Evolutionary conservation across 2,888 invertebrate genomes (phyloP).

Genomic region (Agonopterix heracliana): DNA sequence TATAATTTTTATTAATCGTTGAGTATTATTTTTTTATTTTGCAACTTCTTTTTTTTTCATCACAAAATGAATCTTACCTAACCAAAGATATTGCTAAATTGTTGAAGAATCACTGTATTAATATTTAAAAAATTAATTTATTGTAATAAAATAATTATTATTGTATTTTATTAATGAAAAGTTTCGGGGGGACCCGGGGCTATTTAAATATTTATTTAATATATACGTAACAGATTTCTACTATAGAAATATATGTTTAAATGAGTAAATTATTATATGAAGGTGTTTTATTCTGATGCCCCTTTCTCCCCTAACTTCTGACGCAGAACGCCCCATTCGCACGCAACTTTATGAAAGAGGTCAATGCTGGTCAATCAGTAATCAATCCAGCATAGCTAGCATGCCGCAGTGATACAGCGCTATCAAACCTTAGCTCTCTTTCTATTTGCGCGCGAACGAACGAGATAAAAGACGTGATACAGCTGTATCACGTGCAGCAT

Average conservation of each 20-base stretch:
- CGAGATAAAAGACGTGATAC: too few relatives aligned
- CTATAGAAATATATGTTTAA: slow-evolving; percentile 65
- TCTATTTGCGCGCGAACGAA: too few relatives aligned
- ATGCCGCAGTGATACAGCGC: too few relatives aligned
- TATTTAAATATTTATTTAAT: slow-evolving; percentile 36
- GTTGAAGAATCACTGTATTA: slow-evolving; percentile 37
- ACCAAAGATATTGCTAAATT: slow-evolving; percentile 57
- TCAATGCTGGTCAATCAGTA: too few relatives aligned
- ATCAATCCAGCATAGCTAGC: too few relatives aligned
- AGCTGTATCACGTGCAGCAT: too few relatives aligned
- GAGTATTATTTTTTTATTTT: slow-evolving; percentile 19
- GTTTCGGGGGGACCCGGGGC: slow-evolving; percentile 18
- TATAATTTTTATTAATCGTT: slow-evolving; percentile 50
- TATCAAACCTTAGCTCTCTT: too few relatives aligned
- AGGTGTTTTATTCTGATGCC: slow-evolving; percentile 31
- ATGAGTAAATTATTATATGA: slow-evolving; percentile 50
- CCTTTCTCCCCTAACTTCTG: not conserved
- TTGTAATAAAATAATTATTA: slow-evolving; percentile 31
- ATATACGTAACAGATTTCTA: slow-evolving; percentile 63
- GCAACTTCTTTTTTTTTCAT: slow-evolving; percentile 14
- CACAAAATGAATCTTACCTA: slow-evolving; percentile 48
- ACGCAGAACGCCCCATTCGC: too few relatives aligned
- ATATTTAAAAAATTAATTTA: slow-evolving; percentile 30
- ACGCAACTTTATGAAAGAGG: too few relatives aligned
- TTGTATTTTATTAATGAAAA: slow-evolving; percentile 36